Conservation (phyloP, 1,140 invertebrate species). For the Sipha flava region DNA sequence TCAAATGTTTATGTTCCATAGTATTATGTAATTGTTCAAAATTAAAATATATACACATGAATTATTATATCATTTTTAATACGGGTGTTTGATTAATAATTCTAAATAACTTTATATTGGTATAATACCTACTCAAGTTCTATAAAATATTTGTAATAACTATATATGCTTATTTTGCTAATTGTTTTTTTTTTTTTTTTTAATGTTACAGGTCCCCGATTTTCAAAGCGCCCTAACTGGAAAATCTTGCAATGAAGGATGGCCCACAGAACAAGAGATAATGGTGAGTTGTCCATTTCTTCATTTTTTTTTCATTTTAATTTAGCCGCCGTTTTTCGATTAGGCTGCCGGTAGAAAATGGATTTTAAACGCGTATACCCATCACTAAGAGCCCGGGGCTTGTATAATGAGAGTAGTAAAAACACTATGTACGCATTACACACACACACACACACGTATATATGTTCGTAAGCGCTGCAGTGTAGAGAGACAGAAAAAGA, state of each 20-base stretch:
- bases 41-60: too few relatives aligned
- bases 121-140: too few relatives aligned
- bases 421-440: slow-evolving; percentile 3
- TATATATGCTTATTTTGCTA: not conserved
- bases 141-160: too few relatives aligned
- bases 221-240: slow-evolving; percentile 37
- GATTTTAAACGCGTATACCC: slow-evolving; percentile 31
- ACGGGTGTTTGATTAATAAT: too few relatives aligned
- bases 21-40: too few relatives aligned
- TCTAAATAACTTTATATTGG: too few relatives aligned
- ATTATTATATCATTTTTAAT: too few relatives aligned
- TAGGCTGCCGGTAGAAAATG: slow-evolving; percentile 32
- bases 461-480: not conserved
- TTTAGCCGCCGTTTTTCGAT: slow-evolving; percentile 32
- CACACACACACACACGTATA: not conserved
- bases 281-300: slow-evolving; percentile 37
- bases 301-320: slow-evolving; percentile 1
- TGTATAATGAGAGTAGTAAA: slow-evolving; percentile 29
- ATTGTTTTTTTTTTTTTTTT: not conserved
- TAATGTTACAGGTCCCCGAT: slow-evolving; percentile 38
- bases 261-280: slow-evolving; percentile 41
- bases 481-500: not conserved
- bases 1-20: too few relatives aligned
- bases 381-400: slow-evolving; percentile 11
- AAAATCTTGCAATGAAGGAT: slow-evolving; percentile 39